Base-by-base conservation (phyloP, 2,797 vertebrate genomes). In the Linurgus olivaceus region DNA sequence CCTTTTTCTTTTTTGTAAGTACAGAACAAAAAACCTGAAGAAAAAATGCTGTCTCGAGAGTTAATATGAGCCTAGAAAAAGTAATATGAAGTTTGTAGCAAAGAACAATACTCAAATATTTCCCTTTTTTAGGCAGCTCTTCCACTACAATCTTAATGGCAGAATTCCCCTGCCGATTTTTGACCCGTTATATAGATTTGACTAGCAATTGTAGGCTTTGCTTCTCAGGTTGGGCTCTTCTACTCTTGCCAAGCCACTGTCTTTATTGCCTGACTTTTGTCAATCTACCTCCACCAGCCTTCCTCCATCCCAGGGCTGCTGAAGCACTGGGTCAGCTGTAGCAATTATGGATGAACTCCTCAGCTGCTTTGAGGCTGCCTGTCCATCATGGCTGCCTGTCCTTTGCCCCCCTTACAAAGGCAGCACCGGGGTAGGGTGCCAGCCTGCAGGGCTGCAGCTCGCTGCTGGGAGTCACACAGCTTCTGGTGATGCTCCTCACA, bases 371-470 rank as follows among this genome's bases (percentile, higher is more conserved):
- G 14, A 2, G 1, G 28, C 20, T 13, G 2, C 40, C 42, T 26
- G 33, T 79, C 33, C 40, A 33, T 33, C 7, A 14, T 24, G 54
- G 54, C 20, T 13, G 3, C 33, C 38, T 24, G 26, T 76, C 28
- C 40, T 78, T 77, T 1, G 0, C 9, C 13, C 9, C 6, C 18
- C 44, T 57, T 0, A 4, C 42, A 2, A 58, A 77, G 35, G 61
- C 58, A 86, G 54, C 3, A 0, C n/a, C 38, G 0, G 10, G 58
- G 17, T 15, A 40, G 25, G 38, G 23, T 65, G 66, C 25, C 47
- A 54, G 47, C 13, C 48, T 0, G 0, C 0, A 5, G 52, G 29
- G n/a, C 15, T 63, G 68, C 40, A 76, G 29, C 13, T 35, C 4
- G 0, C 35, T 77, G 33, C 71, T 9, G 12, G 31, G 72, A 25